A percentile compares a stretch with the other conserved stretches of the same genome.
Evolutionary conservation across 2,888 invertebrate species (phyloP).

Genomic region (Loripinus fragilis): DNA sequence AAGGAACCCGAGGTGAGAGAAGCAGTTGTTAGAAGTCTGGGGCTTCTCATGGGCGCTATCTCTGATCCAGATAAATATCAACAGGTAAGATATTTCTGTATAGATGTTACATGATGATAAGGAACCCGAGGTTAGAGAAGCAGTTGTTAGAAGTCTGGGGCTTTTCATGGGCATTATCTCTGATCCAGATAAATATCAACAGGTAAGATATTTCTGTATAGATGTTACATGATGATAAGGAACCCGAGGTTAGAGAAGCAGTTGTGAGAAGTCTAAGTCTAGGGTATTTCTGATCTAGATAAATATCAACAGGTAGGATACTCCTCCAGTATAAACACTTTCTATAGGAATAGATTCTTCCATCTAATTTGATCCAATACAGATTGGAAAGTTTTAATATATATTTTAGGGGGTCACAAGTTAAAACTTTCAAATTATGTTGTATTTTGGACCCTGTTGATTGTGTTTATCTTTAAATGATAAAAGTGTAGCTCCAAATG

Average conservation of each 20-base stretch:
- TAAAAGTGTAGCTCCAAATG: too few species aligned
- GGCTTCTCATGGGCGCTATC: slow-evolving; percentile 87
- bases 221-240: slow-evolving; percentile 88
- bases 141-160: slow-evolving; percentile 87
- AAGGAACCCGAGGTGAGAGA: slow-evolving; percentile 87
- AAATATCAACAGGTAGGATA: slow-evolving; percentile 85
- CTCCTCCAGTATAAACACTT: too few species aligned
- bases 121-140: slow-evolving; percentile 86
- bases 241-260: slow-evolving; percentile 87
- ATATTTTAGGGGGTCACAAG: too few species aligned
- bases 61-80: slow-evolving; percentile 88
- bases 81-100: slow-evolving; percentile 82
- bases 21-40: slow-evolving; percentile 87
- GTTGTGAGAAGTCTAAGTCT: slow-evolving; percentile 87
- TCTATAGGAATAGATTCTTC: too few species aligned
- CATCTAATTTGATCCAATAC: too few species aligned
- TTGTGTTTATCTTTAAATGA: too few species aligned
- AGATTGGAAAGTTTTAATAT: too few species aligned
- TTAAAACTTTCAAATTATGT: too few species aligned
- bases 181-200: slow-evolving; percentile 87
- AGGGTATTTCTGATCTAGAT: slow-evolving; percentile 87
- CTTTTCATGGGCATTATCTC: slow-evolving; percentile 87
- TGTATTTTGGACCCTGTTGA: too few species aligned
- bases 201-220: slow-evolving; percentile 86
- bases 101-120: slow-evolving; percentile 89